Conservation (phyloP, 1,140 invertebrate genomes). For the Holcopasites calliopsidis region DNA sequence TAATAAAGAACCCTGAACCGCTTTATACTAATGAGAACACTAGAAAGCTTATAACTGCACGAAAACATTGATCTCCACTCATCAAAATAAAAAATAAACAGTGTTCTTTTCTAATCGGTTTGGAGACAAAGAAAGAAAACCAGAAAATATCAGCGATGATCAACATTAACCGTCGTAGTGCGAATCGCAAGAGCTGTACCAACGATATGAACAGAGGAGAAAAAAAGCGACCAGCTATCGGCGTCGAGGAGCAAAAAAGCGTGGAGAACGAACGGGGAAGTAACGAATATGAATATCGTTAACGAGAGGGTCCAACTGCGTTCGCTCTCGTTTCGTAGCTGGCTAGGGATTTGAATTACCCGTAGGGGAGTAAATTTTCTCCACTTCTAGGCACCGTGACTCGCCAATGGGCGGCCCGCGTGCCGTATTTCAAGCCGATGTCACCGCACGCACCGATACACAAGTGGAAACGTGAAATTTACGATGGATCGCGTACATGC, state of each 20-base stretch:
- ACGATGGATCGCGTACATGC: conserved; percentile 54
- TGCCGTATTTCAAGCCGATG: conserved; percentile 56
- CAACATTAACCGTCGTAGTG: not conserved
- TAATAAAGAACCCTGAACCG: too few species aligned
- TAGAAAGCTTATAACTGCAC: too few species aligned
- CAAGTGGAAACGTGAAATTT: conserved; percentile 57
- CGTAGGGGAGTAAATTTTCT: conserved; percentile 38
- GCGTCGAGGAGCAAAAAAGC: not conserved
- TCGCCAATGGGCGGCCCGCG: conserved; percentile 32
- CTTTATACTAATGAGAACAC: too few species aligned
- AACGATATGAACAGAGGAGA: not conserved
- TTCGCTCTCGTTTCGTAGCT: not conserved
- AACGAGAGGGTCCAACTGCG: too few species aligned
- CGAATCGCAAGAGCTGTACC: not conserved
- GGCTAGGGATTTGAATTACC: conserved; percentile 40
- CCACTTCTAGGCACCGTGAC: conserved; percentile 31
- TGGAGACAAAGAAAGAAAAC: too few species aligned
- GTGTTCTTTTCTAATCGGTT: too few species aligned
- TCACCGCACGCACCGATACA: conserved; percentile 55
- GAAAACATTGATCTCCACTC: too few species aligned
- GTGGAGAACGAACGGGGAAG: not conserved
- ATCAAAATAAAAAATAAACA: too few species aligned
- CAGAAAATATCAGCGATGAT: not conserved
- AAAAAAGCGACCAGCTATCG: not conserved
- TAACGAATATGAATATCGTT: conserved; percentile 21